phyloP scores from a whole-genome alignment of 2,888 invertebrate species.

The Glyphotaelius pellucidus region DNA sequence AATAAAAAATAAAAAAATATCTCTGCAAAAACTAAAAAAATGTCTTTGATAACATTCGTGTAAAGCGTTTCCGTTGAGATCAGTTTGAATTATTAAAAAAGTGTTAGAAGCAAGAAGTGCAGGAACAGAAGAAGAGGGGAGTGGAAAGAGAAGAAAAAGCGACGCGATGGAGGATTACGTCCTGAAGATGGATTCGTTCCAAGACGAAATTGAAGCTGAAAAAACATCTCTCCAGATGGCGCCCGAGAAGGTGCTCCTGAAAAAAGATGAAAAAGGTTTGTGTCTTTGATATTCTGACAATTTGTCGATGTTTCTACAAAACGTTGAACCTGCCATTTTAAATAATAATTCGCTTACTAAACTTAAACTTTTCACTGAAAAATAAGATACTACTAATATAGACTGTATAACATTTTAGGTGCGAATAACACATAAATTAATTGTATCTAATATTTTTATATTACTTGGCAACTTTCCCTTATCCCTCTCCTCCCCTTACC shows the following conservation, averaged over 20 bases:
- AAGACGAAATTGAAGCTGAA: slow-evolving; percentile 63
- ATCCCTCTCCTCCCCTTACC: too few relatives aligned
- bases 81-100: neutral
- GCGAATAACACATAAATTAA: too few relatives aligned
- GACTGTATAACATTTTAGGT: too few relatives aligned
- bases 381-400: neutral
- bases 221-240: slow-evolving; percentile 59
- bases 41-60: neutral
- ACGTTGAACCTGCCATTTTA: neutral
- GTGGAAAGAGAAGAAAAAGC: neutral
- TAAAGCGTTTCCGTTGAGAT: neutral
- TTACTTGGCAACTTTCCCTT: too few relatives aligned
- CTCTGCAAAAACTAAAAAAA: neutral
- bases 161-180: slow-evolving; percentile 53
- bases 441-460: too few relatives aligned
- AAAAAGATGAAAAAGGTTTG: slow-evolving; percentile 64
- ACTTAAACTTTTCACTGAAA: neutral
- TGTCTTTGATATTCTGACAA: slow-evolving; percentile 32
- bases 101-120: neutral
- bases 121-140: neutral
- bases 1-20: too few relatives aligned
- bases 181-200: slow-evolving; percentile 62
- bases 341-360: too few relatives aligned
- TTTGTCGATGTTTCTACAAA: neutral
- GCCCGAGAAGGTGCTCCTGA: slow-evolving; percentile 46